A percentile compares a stretch with the other conserved stretches of the same genome.
Evolutionary conservation across 2,797 vertebrate species (phyloP).

Genomic region (Ibycter americanus): DNA sequence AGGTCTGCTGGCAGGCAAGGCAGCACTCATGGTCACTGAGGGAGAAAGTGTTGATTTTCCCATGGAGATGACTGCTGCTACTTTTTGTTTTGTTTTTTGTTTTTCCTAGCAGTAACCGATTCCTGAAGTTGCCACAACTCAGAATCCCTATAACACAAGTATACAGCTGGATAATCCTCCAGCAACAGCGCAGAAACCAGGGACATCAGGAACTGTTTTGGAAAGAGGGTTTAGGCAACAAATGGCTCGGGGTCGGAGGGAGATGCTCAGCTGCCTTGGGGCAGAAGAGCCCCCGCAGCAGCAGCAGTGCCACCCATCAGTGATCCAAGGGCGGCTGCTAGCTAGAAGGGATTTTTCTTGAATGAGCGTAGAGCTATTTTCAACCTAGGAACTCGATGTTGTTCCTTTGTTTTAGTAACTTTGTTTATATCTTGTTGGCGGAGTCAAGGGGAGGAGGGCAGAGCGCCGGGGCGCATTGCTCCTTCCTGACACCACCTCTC

Average conservation of each 20-base stretch:
- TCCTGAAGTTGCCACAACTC: background rate
- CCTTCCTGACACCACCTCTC: slow-evolving; percentile 25
- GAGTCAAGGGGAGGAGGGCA: background rate
- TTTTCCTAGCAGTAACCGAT: background rate
- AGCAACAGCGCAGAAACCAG: background rate
- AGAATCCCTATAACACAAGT: background rate
- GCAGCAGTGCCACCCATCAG: background rate
- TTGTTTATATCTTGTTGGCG: slow-evolving; percentile 22
- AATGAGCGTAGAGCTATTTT: slow-evolving; percentile 44
- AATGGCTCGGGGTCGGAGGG: rapidly evolving
- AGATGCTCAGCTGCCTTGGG: background rate
- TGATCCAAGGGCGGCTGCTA: rapidly evolving
- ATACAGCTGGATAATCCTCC: background rate
- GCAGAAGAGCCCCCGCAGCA: background rate
- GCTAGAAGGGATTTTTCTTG: slow-evolving; percentile 39
- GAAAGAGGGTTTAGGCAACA: background rate
- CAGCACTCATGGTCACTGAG: rapidly evolving
- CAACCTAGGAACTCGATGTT: slow-evolving; percentile 49
- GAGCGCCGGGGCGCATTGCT: background rate
- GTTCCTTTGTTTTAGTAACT: slow-evolving; percentile 68
- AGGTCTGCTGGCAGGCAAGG: background rate
- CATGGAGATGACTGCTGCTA: background rate
- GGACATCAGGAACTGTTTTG: background rate
- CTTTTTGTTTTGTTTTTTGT: background rate
- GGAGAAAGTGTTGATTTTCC: background rate